phyloP scores from a whole-genome alignment of 2,113 vertebrate species.

The Paramormyrops kingsleyae region DNA sequence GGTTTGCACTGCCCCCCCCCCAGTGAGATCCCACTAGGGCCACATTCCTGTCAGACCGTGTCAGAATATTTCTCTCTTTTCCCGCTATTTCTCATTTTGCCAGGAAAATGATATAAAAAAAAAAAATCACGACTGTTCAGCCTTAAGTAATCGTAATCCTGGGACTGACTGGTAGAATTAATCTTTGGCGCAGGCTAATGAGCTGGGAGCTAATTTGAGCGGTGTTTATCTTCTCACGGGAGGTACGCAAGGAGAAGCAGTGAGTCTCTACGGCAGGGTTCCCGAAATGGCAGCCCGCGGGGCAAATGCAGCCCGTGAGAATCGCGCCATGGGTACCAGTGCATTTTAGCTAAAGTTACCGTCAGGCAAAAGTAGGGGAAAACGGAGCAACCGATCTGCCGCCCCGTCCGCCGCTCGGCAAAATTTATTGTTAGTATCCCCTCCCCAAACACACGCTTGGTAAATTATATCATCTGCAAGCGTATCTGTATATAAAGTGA shows the following conservation, averaged over 20 bases:
- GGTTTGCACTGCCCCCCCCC: not conserved
- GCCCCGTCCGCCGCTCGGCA: not conserved
- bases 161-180: not conserved
- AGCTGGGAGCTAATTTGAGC: constrained; percentile 33
- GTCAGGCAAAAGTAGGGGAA: not conserved
- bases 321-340: not conserved
- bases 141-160: not conserved
- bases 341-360: not conserved
- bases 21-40: not conserved
- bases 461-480: not conserved
- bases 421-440: not conserved
- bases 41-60: not conserved
- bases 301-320: not conserved
- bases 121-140: not conserved
- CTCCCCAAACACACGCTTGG: not conserved
- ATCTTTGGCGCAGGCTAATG: constrained; percentile 50
- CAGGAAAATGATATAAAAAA: not conserved
- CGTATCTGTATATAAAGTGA: not conserved
- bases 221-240: not conserved
- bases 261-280: not conserved
- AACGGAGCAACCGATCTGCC: not conserved
- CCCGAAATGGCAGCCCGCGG: not conserved
- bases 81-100: not conserved
- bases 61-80: constrained; percentile 4
- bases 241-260: not conserved